phyloP scores from a whole-genome alignment of 2,797 vertebrate species.

The Gymnothorax reevesii region DNA sequence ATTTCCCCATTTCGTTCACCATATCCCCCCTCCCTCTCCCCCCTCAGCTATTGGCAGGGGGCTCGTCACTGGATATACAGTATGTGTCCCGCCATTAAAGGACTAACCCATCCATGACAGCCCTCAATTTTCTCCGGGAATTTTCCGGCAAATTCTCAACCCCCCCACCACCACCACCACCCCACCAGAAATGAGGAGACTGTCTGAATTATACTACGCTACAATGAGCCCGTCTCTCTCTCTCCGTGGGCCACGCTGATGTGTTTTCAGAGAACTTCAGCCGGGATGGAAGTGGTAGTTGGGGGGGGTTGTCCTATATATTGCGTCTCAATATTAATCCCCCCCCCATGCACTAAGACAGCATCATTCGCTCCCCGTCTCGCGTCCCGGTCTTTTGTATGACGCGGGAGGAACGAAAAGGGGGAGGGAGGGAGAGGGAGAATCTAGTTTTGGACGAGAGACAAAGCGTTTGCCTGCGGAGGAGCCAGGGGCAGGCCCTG shows the following conservation, averaged over 20 bases:
- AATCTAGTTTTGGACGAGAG: slow-evolving; percentile 18
- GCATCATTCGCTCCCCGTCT: slow-evolving; percentile 4
- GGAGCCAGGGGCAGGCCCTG: too few species aligned
- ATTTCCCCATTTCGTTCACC: slow-evolving; percentile 90
- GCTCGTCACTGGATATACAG: slow-evolving; percentile 84
- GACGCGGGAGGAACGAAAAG: background rate
- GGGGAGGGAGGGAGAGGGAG: background rate
- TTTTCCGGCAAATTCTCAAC: slow-evolving; percentile 78
- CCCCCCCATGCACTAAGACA: slow-evolving; percentile 59
- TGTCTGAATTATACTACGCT: slow-evolving; percentile 83
- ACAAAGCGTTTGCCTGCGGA: background rate
- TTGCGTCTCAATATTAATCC: slow-evolving; percentile 57
- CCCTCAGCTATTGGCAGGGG: slow-evolving; percentile 81
- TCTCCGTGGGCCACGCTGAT: slow-evolving; percentile 74
- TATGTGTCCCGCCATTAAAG: slow-evolving; percentile 96
- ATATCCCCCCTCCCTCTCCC: slow-evolving; percentile 78
- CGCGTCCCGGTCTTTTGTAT: background rate
- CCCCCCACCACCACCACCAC: slow-evolving; percentile 70
- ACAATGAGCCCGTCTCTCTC: slow-evolving; percentile 69
- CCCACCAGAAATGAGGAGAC: slow-evolving; percentile 78
- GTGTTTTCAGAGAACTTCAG: slow-evolving; percentile 74
- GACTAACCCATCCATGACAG: slow-evolving; percentile 99
- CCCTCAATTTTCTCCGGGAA: slow-evolving; percentile 98
- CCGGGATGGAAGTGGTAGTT: slow-evolving; percentile 63
- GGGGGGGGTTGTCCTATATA: slow-evolving; percentile 8